Conservation (phyloP, 2,113 vertebrate genomes). For the Morone chrysops region DNA sequence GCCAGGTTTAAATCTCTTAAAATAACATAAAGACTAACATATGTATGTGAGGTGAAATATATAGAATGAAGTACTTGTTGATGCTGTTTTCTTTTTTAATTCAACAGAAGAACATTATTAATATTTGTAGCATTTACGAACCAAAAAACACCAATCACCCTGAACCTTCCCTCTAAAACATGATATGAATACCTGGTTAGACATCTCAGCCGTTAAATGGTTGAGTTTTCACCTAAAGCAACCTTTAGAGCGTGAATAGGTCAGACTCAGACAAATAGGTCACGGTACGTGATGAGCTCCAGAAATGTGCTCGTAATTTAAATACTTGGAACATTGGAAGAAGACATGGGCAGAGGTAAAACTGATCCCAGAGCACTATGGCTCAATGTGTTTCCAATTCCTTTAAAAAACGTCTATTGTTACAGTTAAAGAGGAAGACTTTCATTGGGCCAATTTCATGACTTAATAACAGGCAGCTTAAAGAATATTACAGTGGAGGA, state of each 20-base stretch:
- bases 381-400: conserved; percentile 66
- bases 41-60: background rate
- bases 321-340: conserved; percentile 58
- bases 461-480: conserved; percentile 56
- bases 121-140: background rate
- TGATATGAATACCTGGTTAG: background rate
- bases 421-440: conserved; percentile 55
- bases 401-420: conserved; percentile 41
- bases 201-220: background rate
- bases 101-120: background rate
- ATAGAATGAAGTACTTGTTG: background rate
- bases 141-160: background rate
- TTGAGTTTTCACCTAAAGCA: conserved; percentile 6
- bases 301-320: conserved; percentile 63
- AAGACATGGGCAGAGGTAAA: conserved; percentile 22
- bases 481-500: conserved; percentile 37
- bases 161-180: background rate
- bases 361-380: conserved; percentile 49
- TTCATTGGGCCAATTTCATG: conserved; percentile 63
- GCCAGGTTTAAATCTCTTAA: conserved; percentile 32
- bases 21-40: conserved; percentile 4
- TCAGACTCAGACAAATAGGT: conserved; percentile 45
- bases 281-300: conserved; percentile 18
- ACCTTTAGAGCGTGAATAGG: conserved; percentile 34
- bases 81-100: conserved; percentile 10